Percentiles rank a stretch among this genome's conserved stretches.
Conservation (phyloP, 64 coral and sea anemone genomes). For the Porites australiensis region DNA sequence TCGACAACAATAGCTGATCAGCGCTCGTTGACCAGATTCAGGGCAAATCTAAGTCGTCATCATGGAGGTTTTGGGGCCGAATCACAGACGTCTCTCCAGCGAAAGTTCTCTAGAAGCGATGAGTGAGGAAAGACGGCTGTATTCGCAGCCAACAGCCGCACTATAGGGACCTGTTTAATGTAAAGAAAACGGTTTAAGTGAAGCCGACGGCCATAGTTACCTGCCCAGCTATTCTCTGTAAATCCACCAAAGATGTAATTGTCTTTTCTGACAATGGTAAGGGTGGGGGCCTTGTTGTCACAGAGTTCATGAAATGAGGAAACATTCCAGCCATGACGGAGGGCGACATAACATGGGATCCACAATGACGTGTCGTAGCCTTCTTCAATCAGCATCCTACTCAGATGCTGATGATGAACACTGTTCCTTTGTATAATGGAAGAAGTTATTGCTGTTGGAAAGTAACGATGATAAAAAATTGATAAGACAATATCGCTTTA, state of each 20-base stretch:
- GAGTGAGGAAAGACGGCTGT: too few relatives aligned
- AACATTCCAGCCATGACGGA: slow-evolving; percentile 51
- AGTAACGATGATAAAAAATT: background rate
- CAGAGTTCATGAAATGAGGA: slow-evolving; percentile 63
- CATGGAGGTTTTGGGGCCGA: too few relatives aligned
- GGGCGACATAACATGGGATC: slow-evolving; percentile 62
- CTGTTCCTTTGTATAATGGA: background rate
- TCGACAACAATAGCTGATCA: too few relatives aligned
- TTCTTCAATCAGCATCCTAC: background rate
- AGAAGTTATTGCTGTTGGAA: background rate
- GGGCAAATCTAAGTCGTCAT: too few relatives aligned
- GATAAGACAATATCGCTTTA: background rate
- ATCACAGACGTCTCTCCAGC: too few relatives aligned
- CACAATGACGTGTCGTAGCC: slow-evolving; percentile 6
- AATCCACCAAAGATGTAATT: slow-evolving; percentile 79
- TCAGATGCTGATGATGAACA: slow-evolving; percentile 8
- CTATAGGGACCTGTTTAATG: too few relatives aligned
- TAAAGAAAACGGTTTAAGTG: too few relatives aligned
- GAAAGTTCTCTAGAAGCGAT: too few relatives aligned
- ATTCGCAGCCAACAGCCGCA: too few relatives aligned
- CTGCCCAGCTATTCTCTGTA: slow-evolving; percentile 49
- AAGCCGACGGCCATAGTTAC: background rate
- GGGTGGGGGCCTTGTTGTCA: slow-evolving; percentile 67
- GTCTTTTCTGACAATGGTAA: slow-evolving; percentile 53
- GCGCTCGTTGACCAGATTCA: too few relatives aligned